Conservation (phyloP, 23 tunicate species). For the Ascidia mentula region DNA sequence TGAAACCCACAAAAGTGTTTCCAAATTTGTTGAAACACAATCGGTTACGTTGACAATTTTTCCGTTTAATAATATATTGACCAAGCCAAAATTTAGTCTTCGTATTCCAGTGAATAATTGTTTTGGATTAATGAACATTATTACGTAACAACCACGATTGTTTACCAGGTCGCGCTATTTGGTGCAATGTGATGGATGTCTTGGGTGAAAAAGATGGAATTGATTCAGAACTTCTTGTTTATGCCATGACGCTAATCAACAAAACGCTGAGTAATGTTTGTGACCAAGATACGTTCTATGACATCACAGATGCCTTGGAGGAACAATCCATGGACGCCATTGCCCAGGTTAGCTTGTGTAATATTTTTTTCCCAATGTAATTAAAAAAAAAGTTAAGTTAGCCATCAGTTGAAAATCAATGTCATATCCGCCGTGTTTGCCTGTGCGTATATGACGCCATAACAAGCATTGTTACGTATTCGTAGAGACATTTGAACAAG, state of each 20-base stretch:
- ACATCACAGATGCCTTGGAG: slow-evolving; percentile 95
- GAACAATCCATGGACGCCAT: slow-evolving; percentile 80
- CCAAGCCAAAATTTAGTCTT: too few relatives aligned
- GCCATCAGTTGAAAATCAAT: not conserved
- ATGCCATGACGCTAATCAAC: slow-evolving; percentile 97
- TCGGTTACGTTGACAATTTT: too few relatives aligned
- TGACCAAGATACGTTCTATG: slow-evolving; percentile 98
- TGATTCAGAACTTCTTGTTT: slow-evolving; percentile 91
- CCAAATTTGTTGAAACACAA: too few relatives aligned
- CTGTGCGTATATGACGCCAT: not conserved
- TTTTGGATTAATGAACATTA: too few relatives aligned
- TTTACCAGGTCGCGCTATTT: slow-evolving; percentile 69
- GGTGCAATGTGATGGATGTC: slow-evolving; percentile 90
- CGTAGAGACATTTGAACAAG: slow-evolving; percentile 84
- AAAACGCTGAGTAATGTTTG: slow-evolving; percentile 88
- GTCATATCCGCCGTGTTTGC: not conserved
- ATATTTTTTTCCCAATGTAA: not conserved
- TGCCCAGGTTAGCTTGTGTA: slow-evolving; percentile 44
- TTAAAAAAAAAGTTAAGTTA: too few relatives aligned
- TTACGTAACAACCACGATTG: too few relatives aligned
- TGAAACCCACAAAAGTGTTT: too few relatives aligned
- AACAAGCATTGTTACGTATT: not conserved
- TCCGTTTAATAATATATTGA: too few relatives aligned
- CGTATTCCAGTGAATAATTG: too few relatives aligned
- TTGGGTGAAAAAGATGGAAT: slow-evolving; percentile 98